Percentiles rank a stretch among this genome's conserved stretches.
Conservation (phyloP, 1,140 invertebrate species). For the Elysia chlorotica region DNA sequence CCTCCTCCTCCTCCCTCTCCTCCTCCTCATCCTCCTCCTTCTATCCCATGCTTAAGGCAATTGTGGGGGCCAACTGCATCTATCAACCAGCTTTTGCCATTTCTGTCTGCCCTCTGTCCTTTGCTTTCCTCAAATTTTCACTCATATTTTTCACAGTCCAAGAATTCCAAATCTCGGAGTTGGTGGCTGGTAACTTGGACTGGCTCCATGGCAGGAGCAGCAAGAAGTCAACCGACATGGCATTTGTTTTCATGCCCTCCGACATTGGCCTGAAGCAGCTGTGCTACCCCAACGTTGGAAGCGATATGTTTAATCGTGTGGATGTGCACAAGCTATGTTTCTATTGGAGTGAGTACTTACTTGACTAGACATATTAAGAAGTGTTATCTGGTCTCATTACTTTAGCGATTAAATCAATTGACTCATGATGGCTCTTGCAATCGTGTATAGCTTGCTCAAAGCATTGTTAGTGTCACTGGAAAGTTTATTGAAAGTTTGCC, state of each 20-base stretch:
- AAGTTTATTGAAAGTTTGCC: no score
- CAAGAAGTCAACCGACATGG: conserved; percentile 17
- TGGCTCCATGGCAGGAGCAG: conserved; percentile 2
- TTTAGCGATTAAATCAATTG: no score
- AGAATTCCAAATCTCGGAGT: conserved; percentile 37
- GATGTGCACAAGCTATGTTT: conserved; percentile 45
- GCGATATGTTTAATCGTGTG: conserved; percentile 41
- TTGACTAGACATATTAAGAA: no score
- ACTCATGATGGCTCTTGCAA: no score
- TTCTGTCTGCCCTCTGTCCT: not conserved
- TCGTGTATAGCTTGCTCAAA: no score
- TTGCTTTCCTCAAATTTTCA: no score
- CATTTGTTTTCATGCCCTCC: conserved; percentile 41
- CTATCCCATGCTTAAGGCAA: no score
- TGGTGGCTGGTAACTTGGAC: conserved; percentile 16
- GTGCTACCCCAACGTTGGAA: conserved; percentile 32
- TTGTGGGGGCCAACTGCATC: no score
- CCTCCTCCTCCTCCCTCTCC: not conserved
- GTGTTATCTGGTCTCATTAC: no score
- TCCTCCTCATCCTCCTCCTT: no score
- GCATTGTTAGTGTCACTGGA: no score
- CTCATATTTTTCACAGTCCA: conserved; percentile 46
- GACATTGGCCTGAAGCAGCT: conserved; percentile 29
- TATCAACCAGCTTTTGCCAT: no score
- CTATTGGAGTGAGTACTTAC: conserved; percentile 34